Evolutionary conservation across 2,888 invertebrate species (phyloP), one percentile per base, ranked within the genome.

Genomic region (Dicyrtomina minuta): DNA sequence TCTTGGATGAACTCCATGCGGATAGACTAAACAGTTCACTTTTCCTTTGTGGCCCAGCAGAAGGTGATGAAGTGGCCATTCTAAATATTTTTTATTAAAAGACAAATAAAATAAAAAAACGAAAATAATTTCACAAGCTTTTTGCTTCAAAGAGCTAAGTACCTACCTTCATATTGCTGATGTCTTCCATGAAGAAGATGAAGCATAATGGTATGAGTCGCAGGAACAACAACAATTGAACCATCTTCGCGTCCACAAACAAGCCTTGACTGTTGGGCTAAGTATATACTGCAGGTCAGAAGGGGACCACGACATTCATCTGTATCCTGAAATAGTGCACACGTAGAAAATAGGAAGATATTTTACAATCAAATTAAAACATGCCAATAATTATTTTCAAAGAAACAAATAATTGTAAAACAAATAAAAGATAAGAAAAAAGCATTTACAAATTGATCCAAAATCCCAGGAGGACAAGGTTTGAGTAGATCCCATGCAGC

Each of bases 241-340:
- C 99, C 99, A 81, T 99, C 96, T 80, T 94, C 93, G 12, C 96
- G 86, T 0, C 98, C 98, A 73, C 96, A 92, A 13, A 97, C 96
- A 69, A 99, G 83, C 8, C 95, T 89, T 79, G 96, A 96, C 80
- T 96, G 96, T 62, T 91, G 89, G 0, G 96, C 90, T 64, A 98
- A 85, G 83, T 96, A 99, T 79, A 98, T 94, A 70, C 96, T 96
- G 0, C 96, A 90, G 0, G 96, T 96, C 62, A 97, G 84, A 79
- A 92, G 91, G 20, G 92, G 88, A 17, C 80, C 80, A 39, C 80
- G 79, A 67, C 79, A 77, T 68, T 80, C 80, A 60, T 78, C 79
- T 13, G 79, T 78, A 68, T 77, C 83, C 85, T 85, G 76, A 10
- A 82, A 79, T 13, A 61, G 66, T 61, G 22, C n/a, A 41, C n/a